Base-by-base conservation (phyloP, 2,888 invertebrate genomes). In the Rosalia funebris region DNA sequence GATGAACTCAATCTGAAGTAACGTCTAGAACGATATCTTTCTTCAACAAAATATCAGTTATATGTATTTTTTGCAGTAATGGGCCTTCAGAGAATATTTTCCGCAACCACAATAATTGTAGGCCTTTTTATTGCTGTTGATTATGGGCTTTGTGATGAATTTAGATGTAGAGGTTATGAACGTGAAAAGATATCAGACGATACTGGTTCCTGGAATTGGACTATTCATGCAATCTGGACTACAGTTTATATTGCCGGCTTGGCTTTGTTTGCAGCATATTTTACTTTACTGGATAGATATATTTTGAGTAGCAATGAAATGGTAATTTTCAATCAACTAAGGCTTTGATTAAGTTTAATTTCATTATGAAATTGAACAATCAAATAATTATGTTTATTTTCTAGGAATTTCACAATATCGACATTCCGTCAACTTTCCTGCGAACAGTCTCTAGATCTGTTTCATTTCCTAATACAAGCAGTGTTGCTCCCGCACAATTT, bases 61-160 rank as follows among this genome's bases (percentile, higher is more conserved):
- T n/a, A n/a, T n/a, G n/a, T n/a, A n/a, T n/a, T n/a, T n/a, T n/a
- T n/a, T n/a, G n/a, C n/a, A 86, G 86, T 85, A 77, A 85, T 87
- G 84, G 85, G 86, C 31, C 76, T 86, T 19, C 86, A 85, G 66
- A 81, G 85, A 68, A 85, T 87, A 61, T 86, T 86, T 74, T 85
- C 86, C 37, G 84, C 84, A 14, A 86, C 86, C 37, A 85, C 85
- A n/a, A 84, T 86, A 64, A 84, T 86, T 44, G 85, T 86, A 20
- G 87, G 87, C 5, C 77, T 87, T 19, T 87, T 87, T 72, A 84
- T 87, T 69, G 84, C 86, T 54, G 86, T 87, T 12, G 87, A 87
- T 76, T 87, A 87, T 72, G 86, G 85, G 2, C 79, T 87, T 10
- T 86, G 87, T 71, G 86, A 87, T 73, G 85, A 86, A 75, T 86